Conservation (phyloP, 2,113 vertebrate species). For the Stomatorhinus ivindoensis region DNA sequence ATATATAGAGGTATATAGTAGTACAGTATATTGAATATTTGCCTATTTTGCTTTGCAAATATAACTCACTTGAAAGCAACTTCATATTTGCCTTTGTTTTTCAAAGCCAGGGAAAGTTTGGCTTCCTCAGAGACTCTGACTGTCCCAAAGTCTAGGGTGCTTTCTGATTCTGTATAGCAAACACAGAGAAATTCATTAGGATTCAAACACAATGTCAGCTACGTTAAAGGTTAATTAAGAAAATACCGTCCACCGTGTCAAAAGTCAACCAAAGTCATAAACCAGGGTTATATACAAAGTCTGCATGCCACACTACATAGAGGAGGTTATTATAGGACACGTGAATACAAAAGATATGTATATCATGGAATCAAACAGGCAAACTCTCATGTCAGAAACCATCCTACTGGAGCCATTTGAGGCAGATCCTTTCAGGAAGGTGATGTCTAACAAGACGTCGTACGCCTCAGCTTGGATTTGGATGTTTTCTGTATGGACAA, state of each 20-base stretch:
- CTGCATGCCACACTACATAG: neutral
- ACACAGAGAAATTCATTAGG: neutral
- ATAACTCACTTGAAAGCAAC: conserved; percentile 70
- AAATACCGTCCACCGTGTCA: neutral
- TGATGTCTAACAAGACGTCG: conserved; percentile 70
- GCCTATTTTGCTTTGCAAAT: neutral
- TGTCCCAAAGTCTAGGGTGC: conserved; percentile 71
- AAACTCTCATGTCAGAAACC: neutral
- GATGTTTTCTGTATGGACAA: conserved; percentile 76
- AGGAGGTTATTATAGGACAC: neutral
- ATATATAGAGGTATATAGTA: neutral
- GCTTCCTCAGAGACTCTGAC: conserved; percentile 65
- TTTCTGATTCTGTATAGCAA: conserved; percentile 55
- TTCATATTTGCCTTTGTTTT: conserved; percentile 80
- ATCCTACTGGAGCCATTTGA: neutral
- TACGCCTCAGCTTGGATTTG: conserved; percentile 72
- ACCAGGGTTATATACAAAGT: neutral
- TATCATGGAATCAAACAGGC: neutral
- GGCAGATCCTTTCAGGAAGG: conserved; percentile 67
- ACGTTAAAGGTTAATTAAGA: neutral
- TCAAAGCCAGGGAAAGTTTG: conserved; percentile 64
- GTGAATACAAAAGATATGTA: neutral
- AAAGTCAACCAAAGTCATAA: neutral
- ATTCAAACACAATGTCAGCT: neutral
- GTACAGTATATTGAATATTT: neutral